phyloP scores from a whole-genome alignment of 2,797 vertebrate genomes.

The Takifugu ocellatus region DNA sequence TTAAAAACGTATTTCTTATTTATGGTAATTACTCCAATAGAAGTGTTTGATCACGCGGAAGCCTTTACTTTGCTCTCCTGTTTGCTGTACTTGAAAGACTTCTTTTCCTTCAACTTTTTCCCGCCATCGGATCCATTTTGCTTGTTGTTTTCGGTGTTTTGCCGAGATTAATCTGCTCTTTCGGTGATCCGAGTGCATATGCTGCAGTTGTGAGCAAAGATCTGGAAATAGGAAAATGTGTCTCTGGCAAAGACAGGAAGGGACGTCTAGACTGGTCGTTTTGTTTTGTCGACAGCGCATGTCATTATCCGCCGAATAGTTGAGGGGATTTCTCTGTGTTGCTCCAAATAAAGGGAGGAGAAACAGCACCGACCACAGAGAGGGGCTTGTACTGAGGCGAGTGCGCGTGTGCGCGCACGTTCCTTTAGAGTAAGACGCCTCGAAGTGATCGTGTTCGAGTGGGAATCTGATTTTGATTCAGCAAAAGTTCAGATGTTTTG shows the following conservation, averaged over 20 bases:
- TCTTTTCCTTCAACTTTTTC: conserved; percentile 23
- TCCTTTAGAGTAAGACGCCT: conserved; percentile 18
- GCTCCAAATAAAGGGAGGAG: conserved; percentile 49
- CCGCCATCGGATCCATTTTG: conserved; percentile 19
- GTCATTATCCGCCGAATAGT: conserved; percentile 58
- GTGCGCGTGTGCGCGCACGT: conserved; percentile 32
- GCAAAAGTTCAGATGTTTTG: conserved; percentile 36
- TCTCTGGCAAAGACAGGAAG: conserved; percentile 51
- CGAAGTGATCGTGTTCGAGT: conserved; percentile 18
- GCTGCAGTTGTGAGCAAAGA: conserved; percentile 33
- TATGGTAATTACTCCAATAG: conserved; percentile 63
- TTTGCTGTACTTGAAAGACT: conserved; percentile 52
- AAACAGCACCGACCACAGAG: conserved; percentile 59
- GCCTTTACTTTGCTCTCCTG: conserved; percentile 59
- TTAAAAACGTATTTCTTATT: conserved; percentile 50
- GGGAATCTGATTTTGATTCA: conserved; percentile 18
- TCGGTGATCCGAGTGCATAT: conserved; percentile 14
- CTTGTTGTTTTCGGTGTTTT: neutral
- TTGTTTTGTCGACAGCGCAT: conserved; percentile 64
- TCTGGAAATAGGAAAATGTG: conserved; percentile 36
- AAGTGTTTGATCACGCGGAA: conserved; percentile 67
- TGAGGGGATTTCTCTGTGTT: conserved; percentile 52
- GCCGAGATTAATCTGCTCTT: conserved; percentile 1
- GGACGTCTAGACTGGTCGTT: conserved; percentile 64
- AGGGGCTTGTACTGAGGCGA: conserved; percentile 52